A percentile compares a stretch with the other conserved stretches of the same genome.
Conservation (phyloP, 1,140 invertebrate genomes). For the Diplogasteroides magnus region DNA sequence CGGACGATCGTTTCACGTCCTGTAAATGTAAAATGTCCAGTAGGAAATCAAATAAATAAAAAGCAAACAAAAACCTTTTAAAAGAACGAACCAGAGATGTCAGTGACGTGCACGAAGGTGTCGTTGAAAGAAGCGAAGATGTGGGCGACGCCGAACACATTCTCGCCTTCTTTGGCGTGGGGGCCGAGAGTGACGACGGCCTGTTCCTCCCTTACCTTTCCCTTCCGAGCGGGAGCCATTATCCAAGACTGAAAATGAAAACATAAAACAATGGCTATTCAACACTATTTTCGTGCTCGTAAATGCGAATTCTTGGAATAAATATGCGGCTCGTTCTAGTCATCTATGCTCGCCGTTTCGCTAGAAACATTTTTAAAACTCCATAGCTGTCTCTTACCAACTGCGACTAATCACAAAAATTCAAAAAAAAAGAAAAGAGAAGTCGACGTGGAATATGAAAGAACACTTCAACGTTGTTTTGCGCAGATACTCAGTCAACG, state of each 20-base stretch:
- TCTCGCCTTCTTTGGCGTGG: constrained; percentile 91
- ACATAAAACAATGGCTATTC: no score
- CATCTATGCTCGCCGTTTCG: no score
- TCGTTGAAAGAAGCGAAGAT: constrained; percentile 99
- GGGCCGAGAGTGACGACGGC: constrained; percentile 92
- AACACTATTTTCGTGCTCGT: no score
- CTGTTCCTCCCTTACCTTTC: constrained; percentile 90
- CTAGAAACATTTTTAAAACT: no score
- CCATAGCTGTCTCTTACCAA: no score
- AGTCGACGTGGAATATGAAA: no score
- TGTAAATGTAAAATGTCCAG: constrained; percentile 46
- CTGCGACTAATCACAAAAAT: no score
- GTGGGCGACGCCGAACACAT: constrained; percentile 96
- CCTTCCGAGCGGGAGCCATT: constrained; percentile 89
- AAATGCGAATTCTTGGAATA: no score
- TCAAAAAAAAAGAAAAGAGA: no score
- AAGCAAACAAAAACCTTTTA: constrained; percentile 8
- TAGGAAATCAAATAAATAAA: background rate
- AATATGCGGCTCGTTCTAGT: no score
- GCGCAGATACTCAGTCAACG: no score
- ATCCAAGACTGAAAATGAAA: constrained; percentile 29
- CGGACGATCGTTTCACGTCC: constrained; percentile 87
- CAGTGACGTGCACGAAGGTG: constrained; percentile 98
- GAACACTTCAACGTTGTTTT: no score
- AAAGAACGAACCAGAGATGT: constrained; percentile 78